phyloP scores from a whole-genome alignment of 1,140 invertebrate species.

The Eriocheir sinensis region DNA sequence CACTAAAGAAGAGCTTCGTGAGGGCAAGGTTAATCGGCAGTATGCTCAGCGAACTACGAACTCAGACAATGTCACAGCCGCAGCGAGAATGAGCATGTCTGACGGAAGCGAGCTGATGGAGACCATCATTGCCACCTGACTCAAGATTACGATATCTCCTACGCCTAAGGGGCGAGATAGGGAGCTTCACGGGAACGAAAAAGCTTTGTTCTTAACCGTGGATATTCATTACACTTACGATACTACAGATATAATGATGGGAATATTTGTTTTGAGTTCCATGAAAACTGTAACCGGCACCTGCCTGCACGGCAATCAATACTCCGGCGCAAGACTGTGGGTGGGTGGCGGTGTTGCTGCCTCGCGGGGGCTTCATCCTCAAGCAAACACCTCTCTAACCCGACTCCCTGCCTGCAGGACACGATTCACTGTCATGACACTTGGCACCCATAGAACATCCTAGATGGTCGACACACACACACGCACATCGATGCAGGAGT shows the following conservation, averaged over 20 bases:
- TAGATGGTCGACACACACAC: too few species aligned
- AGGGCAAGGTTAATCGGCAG: neutral
- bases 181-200: neutral
- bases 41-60: neutral
- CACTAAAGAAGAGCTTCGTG: conserved; percentile 19
- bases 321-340: neutral
- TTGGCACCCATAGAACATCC: too few species aligned
- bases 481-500: too few species aligned
- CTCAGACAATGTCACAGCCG: neutral
- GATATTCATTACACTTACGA: neutral
- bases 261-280: neutral
- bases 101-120: neutral
- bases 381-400: too few species aligned
- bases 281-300: neutral
- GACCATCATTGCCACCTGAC: neutral
- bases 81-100: conserved; percentile 62
- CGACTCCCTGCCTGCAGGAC: too few species aligned
- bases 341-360: too few species aligned
- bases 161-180: too few species aligned
- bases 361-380: too few species aligned
- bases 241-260: neutral
- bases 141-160: neutral
- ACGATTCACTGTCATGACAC: too few species aligned
- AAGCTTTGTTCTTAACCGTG: neutral
- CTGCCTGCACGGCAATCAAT: neutral